A percentile compares a stretch with the other conserved stretches of the same genome.
Evolutionary conservation across 2,113 vertebrate genomes (phyloP).

Genomic region (Entomyzon cyanotis): DNA sequence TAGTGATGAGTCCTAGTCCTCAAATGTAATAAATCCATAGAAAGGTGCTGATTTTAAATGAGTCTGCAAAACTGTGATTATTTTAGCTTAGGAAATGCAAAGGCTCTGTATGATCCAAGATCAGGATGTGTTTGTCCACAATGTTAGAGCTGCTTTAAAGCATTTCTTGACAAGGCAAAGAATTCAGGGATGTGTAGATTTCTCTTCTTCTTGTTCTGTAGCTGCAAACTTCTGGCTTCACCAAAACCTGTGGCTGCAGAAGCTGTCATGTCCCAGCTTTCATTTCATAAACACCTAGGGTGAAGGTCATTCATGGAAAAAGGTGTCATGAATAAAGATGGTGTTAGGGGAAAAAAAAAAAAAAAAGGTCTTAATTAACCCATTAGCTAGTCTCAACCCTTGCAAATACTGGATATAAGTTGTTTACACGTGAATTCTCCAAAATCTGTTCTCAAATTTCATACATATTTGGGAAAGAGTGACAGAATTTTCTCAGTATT

Average conservation of each 20-base stretch:
- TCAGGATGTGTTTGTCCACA: background rate
- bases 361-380: background rate
- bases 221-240: background rate
- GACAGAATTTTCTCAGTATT: background rate
- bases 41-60: background rate
- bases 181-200: background rate
- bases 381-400: background rate
- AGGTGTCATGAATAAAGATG: accelerated
- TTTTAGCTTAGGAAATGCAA: background rate
- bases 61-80: background rate
- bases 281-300: background rate
- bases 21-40: background rate
- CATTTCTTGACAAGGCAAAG: background rate
- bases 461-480: background rate
- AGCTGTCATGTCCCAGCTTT: background rate
- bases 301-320: background rate
- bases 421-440: background rate
- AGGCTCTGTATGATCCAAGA: background rate
- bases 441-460: background rate
- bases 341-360: background rate
- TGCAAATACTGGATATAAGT: background rate
- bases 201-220: background rate
- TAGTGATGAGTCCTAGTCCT: background rate
- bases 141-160: background rate
- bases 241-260: background rate